Evolutionary conservation across 2,797 vertebrate genomes (phyloP).

Genomic region (Brachyrhaphis roseni): DNA sequence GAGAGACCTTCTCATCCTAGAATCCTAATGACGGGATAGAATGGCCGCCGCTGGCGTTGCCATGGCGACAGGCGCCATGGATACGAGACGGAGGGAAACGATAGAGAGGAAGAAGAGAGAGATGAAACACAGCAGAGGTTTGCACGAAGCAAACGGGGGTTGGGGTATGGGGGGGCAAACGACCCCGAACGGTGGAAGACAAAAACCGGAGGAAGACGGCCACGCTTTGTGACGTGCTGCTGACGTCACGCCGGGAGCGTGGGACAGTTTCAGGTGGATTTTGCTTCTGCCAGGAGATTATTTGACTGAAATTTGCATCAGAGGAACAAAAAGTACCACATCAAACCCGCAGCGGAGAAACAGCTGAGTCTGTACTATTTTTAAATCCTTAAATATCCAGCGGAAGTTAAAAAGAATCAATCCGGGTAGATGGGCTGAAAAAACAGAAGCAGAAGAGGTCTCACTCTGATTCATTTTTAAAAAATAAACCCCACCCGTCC

Average conservation of each 20-base stretch:
- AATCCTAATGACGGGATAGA: conserved; percentile 83
- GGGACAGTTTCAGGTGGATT: neutral
- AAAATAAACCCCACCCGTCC: conserved; percentile 33
- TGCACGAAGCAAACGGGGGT: no score
- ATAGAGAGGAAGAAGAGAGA: conserved; percentile 67
- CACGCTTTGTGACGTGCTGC: neutral
- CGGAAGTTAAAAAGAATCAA: neutral
- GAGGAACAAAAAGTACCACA: conserved; percentile 4
- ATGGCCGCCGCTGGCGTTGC: conserved; percentile 78
- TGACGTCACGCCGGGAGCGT: neutral
- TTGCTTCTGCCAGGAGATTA: conserved; percentile 3
- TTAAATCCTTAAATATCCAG: neutral
- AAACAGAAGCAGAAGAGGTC: conserved; percentile 1
- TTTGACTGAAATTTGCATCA: conserved; percentile 78
- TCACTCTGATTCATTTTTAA: conserved; percentile 42
- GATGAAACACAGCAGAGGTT: conserved; percentile 23
- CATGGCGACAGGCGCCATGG: conserved; percentile 79
- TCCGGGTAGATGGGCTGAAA: neutral
- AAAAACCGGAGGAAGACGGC: neutral
- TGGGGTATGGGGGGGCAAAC: no score
- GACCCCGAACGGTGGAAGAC: neutral
- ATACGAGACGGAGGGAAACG: conserved; percentile 74
- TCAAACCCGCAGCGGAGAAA: neutral
- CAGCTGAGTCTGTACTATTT: neutral
- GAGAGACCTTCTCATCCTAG: conserved; percentile 63